Base-by-base conservation (phyloP, 1,140 invertebrate species). In the Aphaenogaster floridana region DNA sequence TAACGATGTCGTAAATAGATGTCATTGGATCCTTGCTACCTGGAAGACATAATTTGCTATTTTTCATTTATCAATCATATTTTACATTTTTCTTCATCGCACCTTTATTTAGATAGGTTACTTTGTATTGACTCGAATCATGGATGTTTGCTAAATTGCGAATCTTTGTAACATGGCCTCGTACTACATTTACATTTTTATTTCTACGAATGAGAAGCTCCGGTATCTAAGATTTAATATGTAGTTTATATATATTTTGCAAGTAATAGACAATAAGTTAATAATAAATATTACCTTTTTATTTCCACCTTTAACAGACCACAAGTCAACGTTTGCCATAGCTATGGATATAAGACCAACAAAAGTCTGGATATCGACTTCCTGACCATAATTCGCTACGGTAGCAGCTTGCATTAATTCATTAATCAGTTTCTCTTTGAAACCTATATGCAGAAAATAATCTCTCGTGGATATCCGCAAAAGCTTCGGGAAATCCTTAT, bases 321-420 rank as follows among this genome's bases (percentile, higher is more conserved):
- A 97, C 21, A 97, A 92, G 7, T 95, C 93, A 50, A 92, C 91
- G 69, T 94, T 95, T 4, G 96, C 95, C 36, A 96, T 97, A 86
- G 97, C 96, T 79, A 97, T 81, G 9, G 96, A 96, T 5, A 97
- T 96, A 66, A 78, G 91, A 17, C 96, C 97, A 74, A 97, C 96
- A 94, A 97, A 97, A 86, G 96, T 96, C 84, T 96, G 97, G 39
- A 97, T 93, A 79, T 95, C 91, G 2, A 95, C 95, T 36, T 95
- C 95, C 92, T 97, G 97, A 50, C 97, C 97, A 92, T 97, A 97
- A 94, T 97, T 97, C 0, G 96, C 96, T 66, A 96, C 95, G 45
- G 96, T 91, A 34, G 96, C 95, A 9, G 96, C 96, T 86, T 95
- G 92, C 2, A 96, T 96, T 34, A 97, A 79, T 93, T 97, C 97